Evolutionary conservation across 2,113 vertebrate genomes (phyloP).

Genomic region (Ctenomys sociabilis): DNA sequence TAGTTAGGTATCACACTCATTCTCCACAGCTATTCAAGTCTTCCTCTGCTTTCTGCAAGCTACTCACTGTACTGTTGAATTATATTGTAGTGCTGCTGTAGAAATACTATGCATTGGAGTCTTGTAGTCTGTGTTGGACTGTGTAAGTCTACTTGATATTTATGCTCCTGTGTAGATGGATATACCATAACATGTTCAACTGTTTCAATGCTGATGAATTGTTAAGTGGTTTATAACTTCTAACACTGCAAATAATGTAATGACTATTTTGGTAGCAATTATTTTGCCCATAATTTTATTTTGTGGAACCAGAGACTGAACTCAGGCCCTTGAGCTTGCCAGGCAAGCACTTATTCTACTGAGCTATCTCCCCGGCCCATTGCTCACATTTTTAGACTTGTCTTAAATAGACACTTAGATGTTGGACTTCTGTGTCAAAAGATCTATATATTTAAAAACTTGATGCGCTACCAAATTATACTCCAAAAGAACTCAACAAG

Average conservation of each 20-base stretch:
- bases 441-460: background rate
- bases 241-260: background rate
- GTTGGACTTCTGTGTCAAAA: background rate
- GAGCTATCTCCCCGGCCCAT: too few species aligned
- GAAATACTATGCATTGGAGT: background rate
- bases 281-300: too few species aligned
- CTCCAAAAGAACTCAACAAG: background rate
- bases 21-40: background rate
- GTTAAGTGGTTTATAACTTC: constrained; percentile 31
- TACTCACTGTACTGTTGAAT: background rate
- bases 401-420: constrained; percentile 17
- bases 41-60: background rate
- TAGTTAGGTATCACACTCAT: background rate
- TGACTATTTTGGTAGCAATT: background rate
- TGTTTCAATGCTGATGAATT: background rate
- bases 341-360: too few species aligned
- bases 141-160: background rate
- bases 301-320: too few species aligned
- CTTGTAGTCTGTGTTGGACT: background rate
- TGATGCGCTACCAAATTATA: constrained; percentile 36
- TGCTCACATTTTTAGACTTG: constrained; percentile 32
- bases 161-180: background rate
- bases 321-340: too few species aligned
- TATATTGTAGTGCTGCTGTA: background rate
- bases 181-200: background rate